A percentile compares a stretch with the other conserved stretches of the same genome.
Conservation (phyloP, 1,140 invertebrate genomes). For the Yoshiicerus persimilis region DNA sequence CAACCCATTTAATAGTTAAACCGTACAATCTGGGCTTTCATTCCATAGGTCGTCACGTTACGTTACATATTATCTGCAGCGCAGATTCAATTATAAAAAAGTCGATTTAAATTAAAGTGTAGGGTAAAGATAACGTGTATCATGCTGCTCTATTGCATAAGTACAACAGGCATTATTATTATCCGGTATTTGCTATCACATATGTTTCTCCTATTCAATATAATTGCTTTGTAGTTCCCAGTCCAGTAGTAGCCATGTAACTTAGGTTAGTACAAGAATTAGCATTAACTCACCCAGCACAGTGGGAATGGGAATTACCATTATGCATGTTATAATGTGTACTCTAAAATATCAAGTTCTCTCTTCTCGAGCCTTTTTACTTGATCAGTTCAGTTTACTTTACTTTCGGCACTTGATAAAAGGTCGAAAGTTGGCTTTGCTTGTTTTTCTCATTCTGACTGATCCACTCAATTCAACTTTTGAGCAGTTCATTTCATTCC, state of each 20-base stretch:
- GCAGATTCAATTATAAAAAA: conserved; percentile 11
- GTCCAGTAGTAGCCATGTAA: not conserved
- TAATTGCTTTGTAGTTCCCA: not conserved
- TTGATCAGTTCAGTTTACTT: not conserved
- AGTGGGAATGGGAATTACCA: not conserved
- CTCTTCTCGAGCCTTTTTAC: not conserved
- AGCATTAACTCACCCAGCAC: not conserved
- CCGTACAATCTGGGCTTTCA: not conserved
- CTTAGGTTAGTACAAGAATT: not conserved
- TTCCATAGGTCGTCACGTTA: not conserved
- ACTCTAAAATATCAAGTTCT: not conserved
- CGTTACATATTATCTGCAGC: not conserved
- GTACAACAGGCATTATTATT: not conserved
- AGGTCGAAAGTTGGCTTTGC: not conserved
- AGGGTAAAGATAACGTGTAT: not conserved
- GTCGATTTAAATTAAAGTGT: conserved; percentile 1
- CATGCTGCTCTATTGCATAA: too few relatives aligned
- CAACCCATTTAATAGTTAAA: not conserved
- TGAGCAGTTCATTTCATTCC: not conserved
- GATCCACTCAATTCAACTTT: not conserved
- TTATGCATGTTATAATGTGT: not conserved
- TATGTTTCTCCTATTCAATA: not conserved
- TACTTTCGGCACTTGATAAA: not conserved
- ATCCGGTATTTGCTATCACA: not conserved
- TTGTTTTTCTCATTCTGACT: not conserved